A percentile compares a stretch with the other conserved stretches of the same genome.
Evolutionary conservation across 2,888 invertebrate genomes (phyloP).

Genomic region (Harmothoe impar): DNA sequence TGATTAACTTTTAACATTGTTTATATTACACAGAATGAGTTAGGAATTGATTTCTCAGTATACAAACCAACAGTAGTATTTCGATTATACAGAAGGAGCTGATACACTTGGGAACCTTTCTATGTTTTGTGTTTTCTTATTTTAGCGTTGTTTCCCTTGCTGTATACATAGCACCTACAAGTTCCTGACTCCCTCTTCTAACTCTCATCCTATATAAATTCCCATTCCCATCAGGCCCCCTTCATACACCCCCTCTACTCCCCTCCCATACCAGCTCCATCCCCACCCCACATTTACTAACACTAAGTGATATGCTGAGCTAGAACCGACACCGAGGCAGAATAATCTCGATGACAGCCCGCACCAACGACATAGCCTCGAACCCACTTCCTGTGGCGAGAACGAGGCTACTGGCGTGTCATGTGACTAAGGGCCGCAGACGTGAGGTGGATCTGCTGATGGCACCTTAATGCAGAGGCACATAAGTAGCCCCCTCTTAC

Average conservation of each 20-base stretch:
- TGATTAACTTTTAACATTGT: too few species aligned
- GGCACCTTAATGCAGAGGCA: background rate
- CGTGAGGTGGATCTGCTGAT: background rate
- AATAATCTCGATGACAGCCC: constrained; percentile 33
- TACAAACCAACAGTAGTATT: too few species aligned
- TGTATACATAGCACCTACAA: too few species aligned
- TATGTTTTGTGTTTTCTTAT: too few species aligned
- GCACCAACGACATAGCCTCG: background rate
- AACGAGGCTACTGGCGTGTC: background rate
- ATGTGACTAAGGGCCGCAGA: background rate
- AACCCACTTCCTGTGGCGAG: background rate
- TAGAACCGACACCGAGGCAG: background rate
- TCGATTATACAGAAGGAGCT: too few species aligned
- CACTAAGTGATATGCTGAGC: constrained; percentile 10
- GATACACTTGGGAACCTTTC: too few species aligned
- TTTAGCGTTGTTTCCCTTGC: too few species aligned
- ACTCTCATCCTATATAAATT: too few species aligned
- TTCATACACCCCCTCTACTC: background rate
- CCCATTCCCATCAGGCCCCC: too few species aligned
- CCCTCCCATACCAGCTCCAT: background rate
- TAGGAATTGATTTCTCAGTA: too few species aligned
- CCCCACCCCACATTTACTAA: background rate
- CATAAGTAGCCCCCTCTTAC: background rate
- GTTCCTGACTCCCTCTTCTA: too few species aligned
- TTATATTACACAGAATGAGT: too few species aligned